Conservation (phyloP, 2,113 vertebrate genomes). For the Corythornis madagascariensis region DNA sequence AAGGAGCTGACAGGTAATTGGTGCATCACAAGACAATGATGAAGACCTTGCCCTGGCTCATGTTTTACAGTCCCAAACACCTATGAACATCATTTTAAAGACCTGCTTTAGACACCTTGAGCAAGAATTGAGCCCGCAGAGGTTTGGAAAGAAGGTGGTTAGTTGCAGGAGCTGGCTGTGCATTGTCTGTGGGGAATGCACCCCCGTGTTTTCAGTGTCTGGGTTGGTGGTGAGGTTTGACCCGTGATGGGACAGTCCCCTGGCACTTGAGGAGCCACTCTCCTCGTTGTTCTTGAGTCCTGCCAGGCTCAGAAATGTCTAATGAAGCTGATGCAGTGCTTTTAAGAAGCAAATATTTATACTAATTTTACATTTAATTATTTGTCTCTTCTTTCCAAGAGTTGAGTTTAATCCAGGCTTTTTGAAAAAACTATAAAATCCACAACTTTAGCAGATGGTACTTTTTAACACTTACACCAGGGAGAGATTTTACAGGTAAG, state of each 20-base stretch:
- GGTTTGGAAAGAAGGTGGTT: neutral
- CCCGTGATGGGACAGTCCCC: rapidly evolving
- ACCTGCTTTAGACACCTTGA: neutral
- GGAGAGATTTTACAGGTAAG: neutral
- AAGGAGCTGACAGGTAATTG: neutral
- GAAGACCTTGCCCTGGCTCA: neutral
- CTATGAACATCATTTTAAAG: neutral
- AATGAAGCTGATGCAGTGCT: neutral
- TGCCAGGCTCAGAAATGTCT: neutral
- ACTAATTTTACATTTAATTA: neutral
- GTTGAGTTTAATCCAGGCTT: neutral
- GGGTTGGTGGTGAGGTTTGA: neutral
- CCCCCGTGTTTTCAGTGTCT: rapidly evolving
- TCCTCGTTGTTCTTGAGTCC: neutral
- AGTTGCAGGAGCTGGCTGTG: neutral
- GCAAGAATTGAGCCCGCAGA: neutral
- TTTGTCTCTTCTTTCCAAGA: neutral
- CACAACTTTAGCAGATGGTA: neutral
- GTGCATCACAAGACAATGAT: neutral
- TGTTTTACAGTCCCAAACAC: neutral
- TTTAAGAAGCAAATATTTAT: neutral
- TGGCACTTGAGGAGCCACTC: rapidly evolving
- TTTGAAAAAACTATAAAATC: neutral
- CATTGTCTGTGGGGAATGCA: rapidly evolving
- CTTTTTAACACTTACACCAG: neutral